A percentile compares a stretch with the other conserved stretches of the same genome.
Evolutionary conservation across 2,888 invertebrate genomes (phyloP).

Genomic region (Geotrupes spiniger): DNA sequence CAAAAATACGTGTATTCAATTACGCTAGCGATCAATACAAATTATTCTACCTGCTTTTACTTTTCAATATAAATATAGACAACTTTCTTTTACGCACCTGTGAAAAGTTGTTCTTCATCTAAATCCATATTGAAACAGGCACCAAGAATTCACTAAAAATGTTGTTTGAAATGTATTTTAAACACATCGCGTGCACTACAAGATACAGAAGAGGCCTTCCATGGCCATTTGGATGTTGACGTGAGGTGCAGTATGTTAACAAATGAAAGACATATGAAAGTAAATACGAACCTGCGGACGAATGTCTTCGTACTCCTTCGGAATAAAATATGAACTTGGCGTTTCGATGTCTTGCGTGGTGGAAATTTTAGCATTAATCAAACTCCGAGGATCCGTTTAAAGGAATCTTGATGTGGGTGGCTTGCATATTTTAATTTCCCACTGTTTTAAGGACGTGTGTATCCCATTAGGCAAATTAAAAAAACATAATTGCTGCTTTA

Average conservation of each 20-base stretch:
- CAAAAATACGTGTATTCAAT: too few relatives aligned
- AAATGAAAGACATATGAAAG: slow-evolving; percentile 29
- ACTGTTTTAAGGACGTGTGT: too few relatives aligned
- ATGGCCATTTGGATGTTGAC: slow-evolving; percentile 24
- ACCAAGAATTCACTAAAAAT: slow-evolving; percentile 21
- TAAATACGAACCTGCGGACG: slow-evolving; percentile 16
- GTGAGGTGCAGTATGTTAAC: slow-evolving; percentile 27
- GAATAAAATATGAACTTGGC: slow-evolving; percentile 10
- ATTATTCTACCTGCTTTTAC: slow-evolving; percentile 7
- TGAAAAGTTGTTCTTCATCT: slow-evolving; percentile 24
- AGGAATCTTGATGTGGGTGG: too few relatives aligned
- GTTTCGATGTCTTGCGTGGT: too few relatives aligned
- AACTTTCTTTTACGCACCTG: slow-evolving; percentile 23
- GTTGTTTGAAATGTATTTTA: slow-evolving; percentile 19
- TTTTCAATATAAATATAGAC: slow-evolving; percentile 8
- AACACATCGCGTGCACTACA: slow-evolving; percentile 23
- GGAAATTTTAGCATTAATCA: too few relatives aligned
- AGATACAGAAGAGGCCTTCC: slow-evolving; percentile 21
- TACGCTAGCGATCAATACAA: neutral
- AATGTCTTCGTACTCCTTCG: slow-evolving; percentile 16
- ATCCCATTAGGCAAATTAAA: too few relatives aligned
- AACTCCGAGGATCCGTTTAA: too few relatives aligned
- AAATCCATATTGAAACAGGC: slow-evolving; percentile 26
- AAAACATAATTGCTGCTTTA: too few relatives aligned
- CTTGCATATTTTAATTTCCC: too few relatives aligned